phyloP scores from a whole-genome alignment of 2,113 vertebrate species.

The Romanogobio albipinnatus region DNA sequence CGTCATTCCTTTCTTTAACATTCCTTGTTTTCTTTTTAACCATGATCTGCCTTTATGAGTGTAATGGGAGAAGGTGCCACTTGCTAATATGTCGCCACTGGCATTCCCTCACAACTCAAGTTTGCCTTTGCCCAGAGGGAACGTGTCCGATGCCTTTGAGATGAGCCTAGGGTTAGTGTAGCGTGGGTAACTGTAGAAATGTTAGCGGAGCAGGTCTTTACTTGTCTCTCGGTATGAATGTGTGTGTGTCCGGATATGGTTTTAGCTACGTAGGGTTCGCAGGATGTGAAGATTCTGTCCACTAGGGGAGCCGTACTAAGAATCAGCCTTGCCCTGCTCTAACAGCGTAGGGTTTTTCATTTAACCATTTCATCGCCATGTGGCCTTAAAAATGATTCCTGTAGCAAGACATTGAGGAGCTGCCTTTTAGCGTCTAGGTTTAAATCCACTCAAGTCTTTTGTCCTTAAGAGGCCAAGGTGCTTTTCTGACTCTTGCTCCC shows the following conservation, averaged over 20 bases:
- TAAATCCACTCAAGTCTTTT: conserved; percentile 37
- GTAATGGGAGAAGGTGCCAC: conserved; percentile 50
- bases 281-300: conserved; percentile 45
- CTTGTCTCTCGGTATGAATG: conserved; percentile 9
- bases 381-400: conserved; percentile 68
- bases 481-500: not conserved
- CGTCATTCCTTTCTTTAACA: conserved; percentile 15
- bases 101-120: conserved; percentile 30
- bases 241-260: not conserved
- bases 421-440: conserved; percentile 47
- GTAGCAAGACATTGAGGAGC: conserved; percentile 54
- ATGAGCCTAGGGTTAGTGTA: conserved; percentile 26
- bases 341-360: conserved; percentile 47
- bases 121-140: conserved; percentile 14
- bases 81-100: conserved; percentile 38
- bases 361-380: conserved; percentile 48
- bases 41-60: conserved; percentile 72
- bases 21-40: conserved; percentile 44
- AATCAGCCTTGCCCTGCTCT: conserved; percentile 53
- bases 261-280: conserved; percentile 28
- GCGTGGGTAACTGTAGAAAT: conserved; percentile 19
- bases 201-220: conserved; percentile 22
- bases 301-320: conserved; percentile 35
- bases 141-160: conserved; percentile 31
- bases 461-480: not conserved